Conservation (phyloP, 2,797 vertebrate genomes). For the Petrocephalus sullivani region DNA sequence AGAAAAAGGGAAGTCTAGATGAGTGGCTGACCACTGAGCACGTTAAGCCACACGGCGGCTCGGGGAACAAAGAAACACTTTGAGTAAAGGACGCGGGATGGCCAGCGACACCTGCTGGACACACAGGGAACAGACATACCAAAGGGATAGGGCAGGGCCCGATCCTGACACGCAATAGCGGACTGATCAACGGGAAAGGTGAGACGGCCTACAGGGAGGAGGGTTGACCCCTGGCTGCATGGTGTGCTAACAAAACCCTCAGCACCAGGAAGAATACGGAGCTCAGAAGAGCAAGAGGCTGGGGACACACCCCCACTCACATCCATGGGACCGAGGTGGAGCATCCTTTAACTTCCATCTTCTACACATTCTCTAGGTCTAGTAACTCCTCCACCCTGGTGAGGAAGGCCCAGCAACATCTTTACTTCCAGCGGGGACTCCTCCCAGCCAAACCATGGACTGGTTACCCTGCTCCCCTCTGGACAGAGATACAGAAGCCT, state of each 20-base stretch:
- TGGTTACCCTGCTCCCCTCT: too few relatives aligned
- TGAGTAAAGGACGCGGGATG: not conserved
- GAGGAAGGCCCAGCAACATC: not conserved
- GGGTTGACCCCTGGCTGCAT: not conserved
- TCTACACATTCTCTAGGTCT: not conserved
- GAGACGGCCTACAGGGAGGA: not conserved
- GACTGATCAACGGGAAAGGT: not conserved
- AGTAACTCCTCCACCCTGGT: not conserved
- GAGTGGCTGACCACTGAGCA: not conserved
- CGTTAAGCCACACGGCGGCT: not conserved
- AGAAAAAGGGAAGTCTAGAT: not conserved
- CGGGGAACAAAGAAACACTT: not conserved
- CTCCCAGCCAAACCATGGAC: too few relatives aligned
- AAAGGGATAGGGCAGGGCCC: not conserved
- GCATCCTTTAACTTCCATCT: not conserved
- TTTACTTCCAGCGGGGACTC: not conserved
- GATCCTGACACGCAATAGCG: not conserved
- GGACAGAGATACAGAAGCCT: too few relatives aligned
- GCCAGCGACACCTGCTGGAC: not conserved
- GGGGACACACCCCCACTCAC: not conserved
- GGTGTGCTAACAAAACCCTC: not conserved
- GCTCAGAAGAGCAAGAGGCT: not conserved
- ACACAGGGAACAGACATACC: not conserved
- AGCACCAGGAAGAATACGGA: not conserved
- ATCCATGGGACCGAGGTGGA: not conserved